A percentile compares a stretch with the other conserved stretches of the same genome.
These are phyloP conservation scores for Leptinotarsa undecemlineata DNA, from an alignment of 1,140 invertebrate genomes.

Conservation along the genomic window DNA sequence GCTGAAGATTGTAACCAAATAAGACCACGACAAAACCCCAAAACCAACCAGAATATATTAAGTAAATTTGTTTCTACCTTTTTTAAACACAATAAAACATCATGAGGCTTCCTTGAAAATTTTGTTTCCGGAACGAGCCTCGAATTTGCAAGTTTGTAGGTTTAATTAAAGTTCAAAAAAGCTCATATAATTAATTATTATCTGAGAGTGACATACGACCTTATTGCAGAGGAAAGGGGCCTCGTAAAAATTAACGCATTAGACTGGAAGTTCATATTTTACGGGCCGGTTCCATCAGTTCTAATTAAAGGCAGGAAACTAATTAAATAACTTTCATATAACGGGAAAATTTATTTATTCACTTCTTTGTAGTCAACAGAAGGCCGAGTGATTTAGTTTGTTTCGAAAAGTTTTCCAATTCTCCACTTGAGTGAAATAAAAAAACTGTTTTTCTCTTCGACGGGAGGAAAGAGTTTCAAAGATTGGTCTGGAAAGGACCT, in stretches of 20 bases:
- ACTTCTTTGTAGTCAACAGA: conserved; percentile 5
- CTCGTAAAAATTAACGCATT: background rate
- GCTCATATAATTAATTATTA: conserved; percentile 2
- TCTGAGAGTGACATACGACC: background rate
- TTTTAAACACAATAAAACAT: too few species aligned
- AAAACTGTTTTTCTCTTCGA: background rate
- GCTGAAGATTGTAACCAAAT: too few species aligned
- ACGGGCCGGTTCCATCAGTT: conserved; percentile 8
- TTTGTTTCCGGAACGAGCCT: too few species aligned
- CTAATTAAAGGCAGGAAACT: conserved; percentile 12
- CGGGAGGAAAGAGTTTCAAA: background rate
- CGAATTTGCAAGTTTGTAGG: too few species aligned
- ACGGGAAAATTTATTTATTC: conserved; percentile 19
- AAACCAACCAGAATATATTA: too few species aligned
- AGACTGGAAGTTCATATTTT: conserved; percentile 12
- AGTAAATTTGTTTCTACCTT: too few species aligned
- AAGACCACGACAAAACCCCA: too few species aligned
- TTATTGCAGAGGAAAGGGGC: background rate
- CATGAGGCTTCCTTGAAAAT: too few species aligned
- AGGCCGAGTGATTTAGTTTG: conserved; percentile 14
- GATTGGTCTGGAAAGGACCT: too few species aligned
- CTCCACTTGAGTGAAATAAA: background rate
- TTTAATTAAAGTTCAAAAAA: background rate
- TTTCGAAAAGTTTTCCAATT: conserved; percentile 7
- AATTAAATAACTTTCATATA: conserved; percentile 13